phyloP scores from a whole-genome alignment of 1,140 invertebrate genomes.

The Macrotrachela quadricornifera region DNA sequence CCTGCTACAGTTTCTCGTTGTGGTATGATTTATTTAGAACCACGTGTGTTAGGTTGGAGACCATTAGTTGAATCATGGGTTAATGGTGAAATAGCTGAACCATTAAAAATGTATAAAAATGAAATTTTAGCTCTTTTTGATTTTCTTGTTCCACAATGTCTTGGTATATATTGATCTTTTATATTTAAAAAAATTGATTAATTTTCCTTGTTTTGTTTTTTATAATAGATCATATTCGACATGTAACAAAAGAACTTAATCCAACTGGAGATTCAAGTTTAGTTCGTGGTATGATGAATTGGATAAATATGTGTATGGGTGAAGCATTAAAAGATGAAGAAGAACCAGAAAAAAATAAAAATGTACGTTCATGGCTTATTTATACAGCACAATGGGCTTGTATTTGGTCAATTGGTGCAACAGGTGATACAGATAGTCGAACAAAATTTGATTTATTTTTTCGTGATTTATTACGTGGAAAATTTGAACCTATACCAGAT shows the following conservation, averaged over 20 bases:
- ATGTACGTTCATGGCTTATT: conserved; percentile 19
- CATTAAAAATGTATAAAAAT: conserved; percentile 12
- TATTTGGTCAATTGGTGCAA: conserved; percentile 25
- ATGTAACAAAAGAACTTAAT: conserved; percentile 22
- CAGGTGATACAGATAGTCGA: conserved; percentile 20
- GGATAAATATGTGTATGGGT: conserved; percentile 24
- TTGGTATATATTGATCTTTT: too few relatives aligned
- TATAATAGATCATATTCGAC: conserved; percentile 9
- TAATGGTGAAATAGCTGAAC: conserved; percentile 7
- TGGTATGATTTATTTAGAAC: conserved; percentile 33
- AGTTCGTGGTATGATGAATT: conserved; percentile 23
- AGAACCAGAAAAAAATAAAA: conserved; percentile 22
- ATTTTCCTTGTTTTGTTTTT: too few relatives aligned
- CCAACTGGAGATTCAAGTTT: conserved; percentile 20
- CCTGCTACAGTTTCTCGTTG: conserved; percentile 31
- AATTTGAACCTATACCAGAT: conserved; percentile 36
- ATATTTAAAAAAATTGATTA: too few relatives aligned
- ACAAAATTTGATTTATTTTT: conserved; percentile 26
- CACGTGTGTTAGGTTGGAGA: conserved; percentile 27
- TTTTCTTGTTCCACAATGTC: conserved; percentile 32
- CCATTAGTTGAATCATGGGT: conserved; percentile 28
- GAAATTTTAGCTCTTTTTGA: conserved; percentile 22
- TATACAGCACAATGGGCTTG: conserved; percentile 19
- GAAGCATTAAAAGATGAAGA: conserved; percentile 16
- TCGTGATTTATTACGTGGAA: conserved; percentile 25